Conservation (phyloP, 2,113 vertebrate species). For the Eublepharis macularius region DNA sequence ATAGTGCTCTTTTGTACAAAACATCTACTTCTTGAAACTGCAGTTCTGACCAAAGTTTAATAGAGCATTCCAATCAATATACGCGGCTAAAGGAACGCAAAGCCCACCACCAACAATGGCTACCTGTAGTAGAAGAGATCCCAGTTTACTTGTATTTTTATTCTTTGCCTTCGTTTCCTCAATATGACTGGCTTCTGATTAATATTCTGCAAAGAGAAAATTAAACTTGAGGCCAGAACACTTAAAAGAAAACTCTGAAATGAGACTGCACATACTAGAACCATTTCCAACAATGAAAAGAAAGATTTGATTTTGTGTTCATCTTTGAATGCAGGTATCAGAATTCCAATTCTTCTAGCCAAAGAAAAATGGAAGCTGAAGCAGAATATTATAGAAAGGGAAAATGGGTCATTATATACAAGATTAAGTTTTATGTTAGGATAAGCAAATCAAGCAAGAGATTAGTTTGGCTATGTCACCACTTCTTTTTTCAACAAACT, state of each 20-base stretch:
- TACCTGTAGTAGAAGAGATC: slow-evolving; percentile 99
- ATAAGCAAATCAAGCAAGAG: slow-evolving; percentile 44
- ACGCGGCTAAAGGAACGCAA: not conserved
- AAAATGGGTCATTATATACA: not conserved
- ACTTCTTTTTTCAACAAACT: not conserved
- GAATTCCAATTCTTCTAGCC: not conserved
- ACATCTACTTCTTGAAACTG: not conserved
- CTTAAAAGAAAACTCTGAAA: not conserved
- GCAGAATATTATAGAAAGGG: not conserved
- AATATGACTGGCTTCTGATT: slow-evolving; percentile 96
- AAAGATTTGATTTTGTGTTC: not conserved
- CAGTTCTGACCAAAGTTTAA: not conserved
- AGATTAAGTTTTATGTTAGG: not conserved
- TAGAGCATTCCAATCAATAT: not conserved
- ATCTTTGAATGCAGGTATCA: not conserved
- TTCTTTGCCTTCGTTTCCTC: slow-evolving; percentile 94
- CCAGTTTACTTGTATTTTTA: slow-evolving; percentile 99
- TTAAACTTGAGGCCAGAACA: slow-evolving; percentile 12
- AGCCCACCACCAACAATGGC: not conserved
- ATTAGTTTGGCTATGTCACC: slow-evolving; percentile 40
- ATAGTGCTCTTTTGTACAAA: too few species aligned
- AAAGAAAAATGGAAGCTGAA: not conserved
- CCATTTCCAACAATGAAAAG: not conserved
- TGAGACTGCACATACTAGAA: not conserved
- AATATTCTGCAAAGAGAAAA: slow-evolving; percentile 82